A percentile compares a stretch with the other conserved stretches of the same genome.
Conservation (phyloP, 2,888 invertebrate species). For the Euzophera pinguis region DNA sequence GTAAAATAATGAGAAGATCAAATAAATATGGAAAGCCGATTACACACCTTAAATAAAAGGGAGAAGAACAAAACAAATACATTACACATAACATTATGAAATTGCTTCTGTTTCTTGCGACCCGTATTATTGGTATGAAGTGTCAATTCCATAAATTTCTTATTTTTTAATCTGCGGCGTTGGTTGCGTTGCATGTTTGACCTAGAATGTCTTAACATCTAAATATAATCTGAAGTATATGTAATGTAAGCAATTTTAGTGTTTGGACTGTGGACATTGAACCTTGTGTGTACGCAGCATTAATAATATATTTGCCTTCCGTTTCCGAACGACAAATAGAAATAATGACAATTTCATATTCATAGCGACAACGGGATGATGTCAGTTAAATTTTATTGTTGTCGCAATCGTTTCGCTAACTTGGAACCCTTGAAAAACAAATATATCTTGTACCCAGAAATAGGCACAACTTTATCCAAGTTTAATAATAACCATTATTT, state of each 20-base stretch:
- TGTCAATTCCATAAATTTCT: not conserved
- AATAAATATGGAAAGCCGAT: too few species aligned
- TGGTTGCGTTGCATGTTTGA: constrained; percentile 22
- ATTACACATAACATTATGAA: too few species aligned
- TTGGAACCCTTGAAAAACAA: not conserved
- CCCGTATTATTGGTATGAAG: not conserved
- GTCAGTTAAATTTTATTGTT: not conserved
- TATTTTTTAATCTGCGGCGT: not conserved
- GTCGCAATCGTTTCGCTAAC: not conserved
- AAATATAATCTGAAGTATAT: constrained; percentile 22
- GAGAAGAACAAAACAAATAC: too few species aligned
- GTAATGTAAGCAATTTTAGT: constrained; percentile 9
- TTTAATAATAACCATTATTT: too few species aligned
- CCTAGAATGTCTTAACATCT: constrained; percentile 25
- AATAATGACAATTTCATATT: constrained; percentile 1
- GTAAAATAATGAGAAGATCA: too few species aligned
- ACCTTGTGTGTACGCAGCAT: constrained; percentile 1
- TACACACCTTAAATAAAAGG: too few species aligned
- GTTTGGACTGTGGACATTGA: constrained; percentile 1
- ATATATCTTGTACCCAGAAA: too few species aligned
- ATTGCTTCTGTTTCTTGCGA: too few species aligned
- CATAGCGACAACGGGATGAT: not conserved
- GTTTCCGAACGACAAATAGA: not conserved
- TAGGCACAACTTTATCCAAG: too few species aligned
- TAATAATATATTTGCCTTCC: not conserved